Percentiles rank a stretch among this genome's conserved stretches.
These are phyloP conservation scores for Tenthredo scrophulariae DNA, from an alignment of 2,888 invertebrate species.

Conservation along the genomic window DNA sequence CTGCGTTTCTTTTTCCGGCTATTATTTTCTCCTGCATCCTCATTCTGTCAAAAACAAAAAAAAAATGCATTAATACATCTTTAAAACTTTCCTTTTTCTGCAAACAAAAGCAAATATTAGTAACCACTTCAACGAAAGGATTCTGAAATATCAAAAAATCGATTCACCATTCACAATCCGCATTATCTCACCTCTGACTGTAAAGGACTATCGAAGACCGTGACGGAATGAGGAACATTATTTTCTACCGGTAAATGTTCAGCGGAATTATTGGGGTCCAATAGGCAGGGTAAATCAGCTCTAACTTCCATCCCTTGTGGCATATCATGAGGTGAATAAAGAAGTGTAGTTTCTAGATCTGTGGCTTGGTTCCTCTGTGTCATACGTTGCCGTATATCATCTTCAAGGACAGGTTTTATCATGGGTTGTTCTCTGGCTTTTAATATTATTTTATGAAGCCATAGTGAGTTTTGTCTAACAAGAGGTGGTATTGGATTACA, in stretches of 20 bases:
- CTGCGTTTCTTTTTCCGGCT: conserved; percentile 67
- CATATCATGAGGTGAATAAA: conserved; percentile 70
- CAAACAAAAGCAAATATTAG: not conserved
- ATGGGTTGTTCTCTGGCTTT: conserved; percentile 86
- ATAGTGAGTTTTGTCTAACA: conserved; percentile 81
- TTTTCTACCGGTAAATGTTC: not conserved
- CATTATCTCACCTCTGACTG: conserved; percentile 65
- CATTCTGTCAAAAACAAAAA: conserved; percentile 72
- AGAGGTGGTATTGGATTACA: conserved; percentile 95
- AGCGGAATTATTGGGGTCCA: conserved; percentile 58
- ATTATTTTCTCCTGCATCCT: conserved; percentile 54
- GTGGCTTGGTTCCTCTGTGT: conserved; percentile 67
- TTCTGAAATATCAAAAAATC: not conserved
- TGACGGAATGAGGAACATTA: conserved; percentile 59
- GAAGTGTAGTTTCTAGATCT: conserved; percentile 67
- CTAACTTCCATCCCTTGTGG: conserved; percentile 69
- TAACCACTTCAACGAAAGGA: not conserved
- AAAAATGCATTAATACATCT: conserved; percentile 34
- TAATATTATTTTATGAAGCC: conserved; percentile 84
- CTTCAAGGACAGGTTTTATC: conserved; percentile 78
- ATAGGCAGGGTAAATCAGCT: conserved; percentile 73
- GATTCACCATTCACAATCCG: not conserved
- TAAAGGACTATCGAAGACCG: conserved; percentile 70
- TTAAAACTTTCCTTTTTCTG: not conserved
- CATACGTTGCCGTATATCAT: conserved; percentile 70